Evolutionary conservation across 2,797 vertebrate species (phyloP), one percentile per base, ranked within the genome.

Genomic region (Oophaga sylvatica): DNA sequence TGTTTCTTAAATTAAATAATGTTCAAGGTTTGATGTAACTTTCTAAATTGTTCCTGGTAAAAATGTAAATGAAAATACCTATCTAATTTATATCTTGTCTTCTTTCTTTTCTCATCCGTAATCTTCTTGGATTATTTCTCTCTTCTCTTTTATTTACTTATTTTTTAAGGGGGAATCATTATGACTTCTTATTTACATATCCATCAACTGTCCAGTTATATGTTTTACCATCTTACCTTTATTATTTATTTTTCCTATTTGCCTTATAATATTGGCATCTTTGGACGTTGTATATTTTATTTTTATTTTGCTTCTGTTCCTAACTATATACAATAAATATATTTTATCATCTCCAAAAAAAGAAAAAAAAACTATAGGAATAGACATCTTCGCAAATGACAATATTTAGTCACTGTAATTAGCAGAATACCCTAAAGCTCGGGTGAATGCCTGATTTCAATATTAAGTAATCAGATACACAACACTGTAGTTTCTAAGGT

Each of bases 401-500:
- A 1, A 41, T 26, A 20, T 20, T 62, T 45, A 73, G 29, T 11
- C 22, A 35, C 53, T 26, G 31, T 35, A 59, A 45, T 22, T 0
- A 60, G 53, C 22, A 41, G 56, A n/a, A 53, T 83, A 53, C 22
- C 15, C 29, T 26, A n/a, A 11, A 73, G 17, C 12, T 45, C 15
- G 19, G 20, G 56, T 59, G 31, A n/a, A 31, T 83, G 71, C 75
- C 56, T 75, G 56, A 70, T 83, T 83, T 35, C 56, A 59, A 41
- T 45, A 45, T 81, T 65, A 62, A 41, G 68, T 71, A 83, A 83
- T 57, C 53, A 22, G 29, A 83, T 60, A 73, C 10, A 31, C 3
- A 19, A 20, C 31, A 59, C 48, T 20, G 3, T 68, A 20, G 12
- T 60, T 20, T 41, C 59, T 65, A 60, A 83, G 68, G 82, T 75